Evolutionary conservation across 2,797 vertebrate species (phyloP).

Genomic region (Hydrolagus colliei): DNA sequence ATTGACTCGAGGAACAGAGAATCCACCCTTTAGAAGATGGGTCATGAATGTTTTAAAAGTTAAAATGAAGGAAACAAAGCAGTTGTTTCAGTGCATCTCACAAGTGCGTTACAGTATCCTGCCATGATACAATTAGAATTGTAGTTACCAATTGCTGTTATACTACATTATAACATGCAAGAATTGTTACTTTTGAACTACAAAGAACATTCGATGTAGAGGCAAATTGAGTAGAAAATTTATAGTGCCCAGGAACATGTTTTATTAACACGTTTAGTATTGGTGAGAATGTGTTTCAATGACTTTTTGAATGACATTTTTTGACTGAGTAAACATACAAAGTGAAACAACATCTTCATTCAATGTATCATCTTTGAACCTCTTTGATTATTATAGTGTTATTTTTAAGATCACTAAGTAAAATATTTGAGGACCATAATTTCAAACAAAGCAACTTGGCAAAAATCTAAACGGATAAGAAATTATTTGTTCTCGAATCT

Average conservation of each 20-base stretch:
- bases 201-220: neutral
- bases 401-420: too few species aligned
- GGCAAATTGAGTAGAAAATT: neutral
- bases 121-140: neutral
- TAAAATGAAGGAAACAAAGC: neutral
- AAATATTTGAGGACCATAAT: neutral
- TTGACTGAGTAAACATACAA: neutral
- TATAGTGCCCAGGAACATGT: neutral
- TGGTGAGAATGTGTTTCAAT: conserved; percentile 3
- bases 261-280: neutral
- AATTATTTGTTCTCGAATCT: neutral
- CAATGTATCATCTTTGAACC: neutral
- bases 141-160: neutral
- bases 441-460: conserved; percentile 1
- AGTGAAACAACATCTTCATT: neutral
- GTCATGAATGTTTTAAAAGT: neutral
- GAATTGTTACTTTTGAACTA: neutral
- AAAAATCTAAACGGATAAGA: conserved; percentile 6
- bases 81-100: neutral
- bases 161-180: too few species aligned
- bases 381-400: neutral
- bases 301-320: neutral
- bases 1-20: neutral
- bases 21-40: neutral
- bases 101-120: neutral